phyloP scores from a whole-genome alignment of 2,113 vertebrate species.

The Xenotilapia leptura region DNA sequence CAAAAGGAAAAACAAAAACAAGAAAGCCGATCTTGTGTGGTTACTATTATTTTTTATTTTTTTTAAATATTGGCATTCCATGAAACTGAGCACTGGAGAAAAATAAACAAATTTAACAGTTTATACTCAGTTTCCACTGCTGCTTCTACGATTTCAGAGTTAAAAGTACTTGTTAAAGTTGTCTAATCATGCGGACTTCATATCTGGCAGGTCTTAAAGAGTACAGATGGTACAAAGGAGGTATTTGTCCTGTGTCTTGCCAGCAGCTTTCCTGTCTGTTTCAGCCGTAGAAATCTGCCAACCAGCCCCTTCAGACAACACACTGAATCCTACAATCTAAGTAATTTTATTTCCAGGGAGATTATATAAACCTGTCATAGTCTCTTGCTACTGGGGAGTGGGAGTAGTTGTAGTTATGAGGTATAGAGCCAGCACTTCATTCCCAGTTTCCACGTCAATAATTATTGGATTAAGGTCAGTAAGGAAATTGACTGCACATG shows the following conservation, averaged over 20 bases:
- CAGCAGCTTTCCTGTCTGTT: slow-evolving; percentile 9
- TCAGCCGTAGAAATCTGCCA: slow-evolving; percentile 5
- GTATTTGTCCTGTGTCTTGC: slow-evolving; percentile 35
- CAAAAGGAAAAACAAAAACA: neutral
- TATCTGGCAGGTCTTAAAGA: slow-evolving; percentile 15
- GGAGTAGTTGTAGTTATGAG: neutral
- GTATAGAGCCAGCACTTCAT: neutral
- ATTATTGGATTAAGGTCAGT: slow-evolving; percentile 39
- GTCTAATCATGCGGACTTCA: slow-evolving; percentile 1
- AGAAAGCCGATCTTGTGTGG: neutral
- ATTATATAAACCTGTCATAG: slow-evolving; percentile 10
- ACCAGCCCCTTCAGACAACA: slow-evolving; percentile 7
- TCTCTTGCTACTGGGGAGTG: neutral
- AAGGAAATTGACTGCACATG: slow-evolving; percentile 22
- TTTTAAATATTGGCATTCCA: neutral
- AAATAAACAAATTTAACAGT: neutral
- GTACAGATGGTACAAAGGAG: slow-evolving; percentile 32
- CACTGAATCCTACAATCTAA: neutral
- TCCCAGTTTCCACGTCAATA: slow-evolving; percentile 23
- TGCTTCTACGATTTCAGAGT: neutral
- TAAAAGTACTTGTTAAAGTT: neutral
- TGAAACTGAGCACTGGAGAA: neutral
- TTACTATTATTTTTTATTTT: neutral
- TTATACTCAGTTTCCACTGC: neutral
- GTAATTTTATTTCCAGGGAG: slow-evolving; percentile 28